phyloP scores from a whole-genome alignment of 2,113 vertebrate species.

The Apistogramma diplotaenia region DNA sequence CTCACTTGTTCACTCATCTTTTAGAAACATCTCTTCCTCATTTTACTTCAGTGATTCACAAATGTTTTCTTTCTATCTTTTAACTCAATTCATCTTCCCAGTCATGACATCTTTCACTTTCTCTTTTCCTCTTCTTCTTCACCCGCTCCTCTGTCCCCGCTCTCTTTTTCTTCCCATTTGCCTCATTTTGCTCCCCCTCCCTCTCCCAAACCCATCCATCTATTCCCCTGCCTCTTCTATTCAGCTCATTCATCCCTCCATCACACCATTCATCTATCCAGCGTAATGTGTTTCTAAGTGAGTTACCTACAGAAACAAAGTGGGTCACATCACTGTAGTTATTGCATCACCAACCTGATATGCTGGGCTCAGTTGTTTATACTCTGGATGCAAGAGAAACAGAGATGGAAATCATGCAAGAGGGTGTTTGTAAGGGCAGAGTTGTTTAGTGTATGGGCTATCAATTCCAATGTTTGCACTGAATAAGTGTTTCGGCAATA shows the following conservation, averaged over 20 bases:
- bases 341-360: conserved; percentile 52
- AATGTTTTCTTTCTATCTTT: not conserved
- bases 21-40: not conserved
- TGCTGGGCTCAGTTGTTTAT: conserved; percentile 40
- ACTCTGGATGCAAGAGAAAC: not conserved
- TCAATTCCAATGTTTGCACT: not conserved
- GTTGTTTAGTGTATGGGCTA: not conserved
- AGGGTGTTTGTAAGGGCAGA: not conserved
- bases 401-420: not conserved
- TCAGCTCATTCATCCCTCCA: conserved; percentile 39
- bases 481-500: not conserved
- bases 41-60: not conserved
- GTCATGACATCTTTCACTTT: not conserved
- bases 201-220: not conserved
- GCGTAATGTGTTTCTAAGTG: conserved; percentile 60
- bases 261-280: conserved; percentile 42
- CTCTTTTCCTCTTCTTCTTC: not conserved
- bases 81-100: not conserved
- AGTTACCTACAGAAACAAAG: conserved; percentile 60
- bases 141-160: not conserved
- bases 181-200: not conserved
- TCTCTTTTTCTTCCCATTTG: not conserved
- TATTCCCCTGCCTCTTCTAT: not conserved
- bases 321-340: conserved; percentile 49
- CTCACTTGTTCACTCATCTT: not conserved